Evolutionary conservation across 1,140 invertebrate genomes (phyloP).

Genomic region (Trypoxylus dichotomus): DNA sequence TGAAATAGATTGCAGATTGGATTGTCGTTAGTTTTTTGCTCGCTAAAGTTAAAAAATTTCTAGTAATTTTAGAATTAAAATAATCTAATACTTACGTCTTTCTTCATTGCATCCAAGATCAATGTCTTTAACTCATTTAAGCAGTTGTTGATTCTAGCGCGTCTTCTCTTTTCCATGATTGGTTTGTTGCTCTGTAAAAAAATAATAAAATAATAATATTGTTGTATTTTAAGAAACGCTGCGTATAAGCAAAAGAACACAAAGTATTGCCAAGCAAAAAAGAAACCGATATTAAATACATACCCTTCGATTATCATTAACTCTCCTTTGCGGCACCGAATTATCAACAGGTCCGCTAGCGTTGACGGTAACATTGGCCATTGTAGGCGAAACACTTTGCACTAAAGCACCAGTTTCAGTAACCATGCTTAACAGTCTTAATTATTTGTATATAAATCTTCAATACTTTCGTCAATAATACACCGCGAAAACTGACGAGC

Average conservation of each 20-base stretch:
- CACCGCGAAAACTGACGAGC: not conserved
- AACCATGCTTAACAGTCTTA: not conserved
- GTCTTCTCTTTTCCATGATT: slow-evolving; percentile 93
- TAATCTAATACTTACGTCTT: slow-evolving; percentile 81
- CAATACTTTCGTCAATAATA: not conserved
- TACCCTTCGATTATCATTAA: slow-evolving; percentile 20
- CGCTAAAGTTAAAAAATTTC: not conserved
- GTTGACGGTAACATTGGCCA: not conserved
- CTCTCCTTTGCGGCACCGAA: not conserved
- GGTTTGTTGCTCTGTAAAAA: slow-evolving; percentile 77
- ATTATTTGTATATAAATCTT: not conserved
- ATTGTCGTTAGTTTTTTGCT: too few species aligned
- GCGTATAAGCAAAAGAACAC: not conserved
- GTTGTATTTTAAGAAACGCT: not conserved
- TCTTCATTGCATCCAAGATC: slow-evolving; percentile 88
- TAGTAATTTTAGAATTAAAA: not conserved
- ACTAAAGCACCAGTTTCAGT: slow-evolving; percentile 26
- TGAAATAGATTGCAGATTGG: too few species aligned
- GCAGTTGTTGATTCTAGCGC: slow-evolving; percentile 93
- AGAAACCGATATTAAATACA: not conserved
- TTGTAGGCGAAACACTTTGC: slow-evolving; percentile 8
- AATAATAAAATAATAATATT: not conserved
- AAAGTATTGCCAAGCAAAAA: not conserved
- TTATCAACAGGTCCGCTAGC: slow-evolving; percentile 13
- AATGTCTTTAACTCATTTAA: slow-evolving; percentile 89